phyloP scores from a whole-genome alignment of 2,797 vertebrate species.

The Periparus ater region DNA sequence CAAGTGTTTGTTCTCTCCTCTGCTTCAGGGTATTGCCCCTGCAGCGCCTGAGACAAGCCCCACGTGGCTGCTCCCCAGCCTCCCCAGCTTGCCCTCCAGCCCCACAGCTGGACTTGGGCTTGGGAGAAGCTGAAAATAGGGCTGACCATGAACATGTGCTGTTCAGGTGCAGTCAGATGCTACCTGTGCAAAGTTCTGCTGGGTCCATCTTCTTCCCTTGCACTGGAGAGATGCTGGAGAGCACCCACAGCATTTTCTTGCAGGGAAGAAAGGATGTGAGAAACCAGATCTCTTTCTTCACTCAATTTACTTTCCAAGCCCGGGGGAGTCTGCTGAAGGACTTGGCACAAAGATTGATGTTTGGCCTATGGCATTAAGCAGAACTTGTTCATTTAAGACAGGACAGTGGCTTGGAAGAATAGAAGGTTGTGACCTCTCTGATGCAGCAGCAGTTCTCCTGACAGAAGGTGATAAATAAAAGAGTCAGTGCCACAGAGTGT shows the following conservation, averaged over 20 bases:
- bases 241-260: not conserved
- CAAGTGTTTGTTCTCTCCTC: not conserved
- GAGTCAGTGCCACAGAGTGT: conserved; percentile 35
- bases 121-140: not conserved
- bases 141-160: fast-evolving
- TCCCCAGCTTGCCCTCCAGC: not conserved
- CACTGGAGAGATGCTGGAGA: not conserved
- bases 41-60: not conserved
- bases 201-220: not conserved
- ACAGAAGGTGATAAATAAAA: conserved; percentile 83
- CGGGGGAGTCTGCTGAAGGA: conserved; percentile 59
- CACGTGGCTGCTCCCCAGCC: fast-evolving
- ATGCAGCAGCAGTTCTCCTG: conserved; percentile 74
- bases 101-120: not conserved
- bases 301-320: conserved; percentile 67
- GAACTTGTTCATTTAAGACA: conserved; percentile 76
- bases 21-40: not conserved
- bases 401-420: conserved; percentile 73
- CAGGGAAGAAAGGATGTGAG: not conserved
- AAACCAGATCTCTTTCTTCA: conserved; percentile 27
- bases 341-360: conserved; percentile 78
- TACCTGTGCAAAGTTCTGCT: not conserved
- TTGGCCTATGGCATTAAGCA: conserved; percentile 65
- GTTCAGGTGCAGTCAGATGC: not conserved
- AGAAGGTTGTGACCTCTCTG: conserved; percentile 75